Base-by-base conservation (phyloP, 35 echinoderm and acorn worm species). In the Hemicentrotus pulcherrimus region DNA sequence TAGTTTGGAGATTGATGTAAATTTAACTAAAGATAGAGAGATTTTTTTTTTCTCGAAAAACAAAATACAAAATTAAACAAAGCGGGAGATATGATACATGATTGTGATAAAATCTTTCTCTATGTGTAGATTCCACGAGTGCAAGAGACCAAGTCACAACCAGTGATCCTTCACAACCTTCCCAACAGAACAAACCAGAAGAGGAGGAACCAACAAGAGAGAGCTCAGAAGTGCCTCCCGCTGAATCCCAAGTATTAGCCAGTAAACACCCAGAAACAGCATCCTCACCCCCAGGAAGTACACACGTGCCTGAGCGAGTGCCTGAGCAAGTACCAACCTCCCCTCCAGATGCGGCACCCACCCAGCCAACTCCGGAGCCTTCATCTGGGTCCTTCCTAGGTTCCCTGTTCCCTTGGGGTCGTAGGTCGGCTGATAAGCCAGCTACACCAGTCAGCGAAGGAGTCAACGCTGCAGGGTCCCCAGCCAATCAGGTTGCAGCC, bases 391-490 rank as follows among this genome's bases (percentile, higher is more conserved):
- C 96, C 18, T 97, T 97, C 86, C 92, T 97, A 18, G 96, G 96
- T 19, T 97, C 96, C 46, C 94, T 97, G 12, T 95, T 97, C 48
- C 96, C 95, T n/a, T 97, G 96, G 96, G 94, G 96, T 24, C 94
- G 88, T 31, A 96, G 59, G 33, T 35, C 48, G 22, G 92, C 88
- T 24, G 91, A 93, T 28, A 95, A 95, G 31, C 94, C 86, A 55
- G 46, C 94, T 48, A 12, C 94, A 95, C 45, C 94, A 46, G 61
- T 4, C 46, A 12, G 11, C 12, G 94, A n/a, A 48, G 78, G 33
- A 30, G 35, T 70, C 0, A 86, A 46, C 41, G 32, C n/a, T 86
- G 30, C 28, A 78, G 24, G 7, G 3, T 78, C 9, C 6, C 28
- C 65, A 78, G 65, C 22, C 65, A 78, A n/a, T 78, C 22, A 78